Evolutionary conservation across 2,113 vertebrate species (phyloP), one percentile per base, ranked within the genome.

Genomic region (Sinocyclocheilus anophthalmus): DNA sequence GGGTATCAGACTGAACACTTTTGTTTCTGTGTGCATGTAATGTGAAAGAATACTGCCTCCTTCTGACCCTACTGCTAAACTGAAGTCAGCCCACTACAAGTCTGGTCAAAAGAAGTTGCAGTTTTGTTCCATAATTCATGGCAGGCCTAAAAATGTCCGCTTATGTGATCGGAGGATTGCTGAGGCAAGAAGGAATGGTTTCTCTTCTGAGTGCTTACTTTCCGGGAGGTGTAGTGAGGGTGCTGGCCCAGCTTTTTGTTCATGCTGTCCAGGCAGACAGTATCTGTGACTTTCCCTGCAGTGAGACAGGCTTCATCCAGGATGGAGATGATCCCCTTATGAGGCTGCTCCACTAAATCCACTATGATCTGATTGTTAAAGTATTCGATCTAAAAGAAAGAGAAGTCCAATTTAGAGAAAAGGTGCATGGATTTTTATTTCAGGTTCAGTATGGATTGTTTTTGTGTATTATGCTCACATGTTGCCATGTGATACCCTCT

Each of bases 291-390:
- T 0, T 95, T 94, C 0, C 97, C 97, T 0, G 89, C 97, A 0
- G 93, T 94, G 78, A 97, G 94, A 70, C 97, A 98, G 0, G 97
- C 97, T 75, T 99, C 97, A 0, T 98, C 97, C 91, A 98, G 88
- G 79, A 98, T 93, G 0, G 97, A 96, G 88, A 98, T 94, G 90
- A 99, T 93, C 11, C 97, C 97, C 2, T 95, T 95, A 90, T 97
- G 97, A 0, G 94, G 92, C 90, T 96, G 95, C 88, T 98, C 97
- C 90, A 99, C 97, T 6, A 99, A 95, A 26, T 97, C 97, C 55
- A 98, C 97, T 0, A 99, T 99, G 93, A 96, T 96, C 90, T 97
- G 95, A 22, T 99, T 98, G 92, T 98, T 96, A 88, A 97, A 97
- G 92, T 97, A 98, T 1, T 98, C 96, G 0, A 99, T 95, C 97